Base-by-base conservation (phyloP, 2,888 invertebrate species). In the Habroteleia sp. region DNA sequence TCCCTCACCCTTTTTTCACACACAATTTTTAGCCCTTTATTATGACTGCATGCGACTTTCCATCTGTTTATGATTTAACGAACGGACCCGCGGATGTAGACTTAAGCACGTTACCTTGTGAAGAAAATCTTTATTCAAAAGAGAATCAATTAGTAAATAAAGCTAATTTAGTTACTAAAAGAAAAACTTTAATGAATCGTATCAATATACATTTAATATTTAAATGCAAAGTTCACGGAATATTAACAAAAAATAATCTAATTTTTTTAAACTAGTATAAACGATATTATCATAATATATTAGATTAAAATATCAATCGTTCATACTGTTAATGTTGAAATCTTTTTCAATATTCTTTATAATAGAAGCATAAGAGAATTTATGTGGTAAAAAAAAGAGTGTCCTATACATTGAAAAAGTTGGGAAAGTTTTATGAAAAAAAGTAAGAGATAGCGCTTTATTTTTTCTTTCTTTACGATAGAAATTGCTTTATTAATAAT, bases 401-500 rank as follows among this genome's bases (percentile, higher is more conserved):
- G 68, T 68, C 68, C 42, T 50, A 50, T 29, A 50, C 58, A 68
- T 68, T 56, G 68, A 41, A 68, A 68, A 68, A 68, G 68, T 68
- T 58, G 5, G 31, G 25, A 39, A 68, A 68, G 41, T 68, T 68
- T 68, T 39, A 58, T 68, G 56, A 56, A 68, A 66, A 66, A 68
- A 58, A 54, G 41, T 65, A 46, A 10, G 46, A 66, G 54, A 56
- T 66, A 56, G 56, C 66, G 56, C 39, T 66, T 66, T 56, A 56
- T n/a, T n/a, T 66, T 56, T 56, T 39, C 66, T 56, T 66, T 39
- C 17, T 25, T 10, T 44, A 39, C 25, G 31, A 56, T 68, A 48
- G 46, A 31, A 39, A 39, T 31, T 23, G 46, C 31, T 68, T 20
- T 56, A 65, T 68, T 56, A 56, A 66, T 39, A 56, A 48, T 56